Evolutionary conservation across 1,140 invertebrate species (phyloP), one percentile per base, ranked within the genome.

Genomic region (Probaryconus sp.): DNA sequence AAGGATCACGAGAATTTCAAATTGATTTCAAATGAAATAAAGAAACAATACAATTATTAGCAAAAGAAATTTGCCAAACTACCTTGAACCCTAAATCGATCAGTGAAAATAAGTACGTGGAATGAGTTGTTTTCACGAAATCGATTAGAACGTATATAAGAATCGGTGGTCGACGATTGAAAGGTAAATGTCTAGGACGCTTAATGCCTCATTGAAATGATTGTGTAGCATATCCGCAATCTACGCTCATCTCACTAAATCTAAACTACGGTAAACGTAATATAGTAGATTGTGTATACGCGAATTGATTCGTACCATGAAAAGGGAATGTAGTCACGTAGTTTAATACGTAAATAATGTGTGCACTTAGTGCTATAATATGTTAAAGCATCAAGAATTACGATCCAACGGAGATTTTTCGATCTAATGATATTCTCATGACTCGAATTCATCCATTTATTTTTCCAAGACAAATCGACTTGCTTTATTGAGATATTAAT

Each of bases 241-340:
- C 16, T 37, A 26, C 18, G 10, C 16, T 37, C 24, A 45, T 53
- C 26, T 37, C 31, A 26, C 21, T 35, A 55, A 67, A 37, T 37
- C 21, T 35, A 55, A 67, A 37, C 18, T 40, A 48, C 28, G 33
- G 48, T 3, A 13, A 55, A 24, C 16, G 14, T 18, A n/a, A n/a
- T n/a, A n/a, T n/a, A n/a, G n/a, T n/a, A 14, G 30, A 56, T 48
- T 37, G 18, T n/a, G n/a, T n/a, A n/a, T 24, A 26, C 35, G 33
- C 9, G 43, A 50, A 58, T 55, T 50, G 51, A 51, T 55, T 65
- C 20, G 26, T 55, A 65, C 30, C 38, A 45, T 9, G 17, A 33
- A 42, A 63, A 63, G 58, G 35, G 58, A 63, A 63, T 42, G 45
- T 24, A 51, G 58, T 63, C 58, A 63, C 58, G 58, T 63, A 63